phyloP scores from a whole-genome alignment of 2,888 invertebrate genomes.

The Pristionchus japonicus region DNA sequence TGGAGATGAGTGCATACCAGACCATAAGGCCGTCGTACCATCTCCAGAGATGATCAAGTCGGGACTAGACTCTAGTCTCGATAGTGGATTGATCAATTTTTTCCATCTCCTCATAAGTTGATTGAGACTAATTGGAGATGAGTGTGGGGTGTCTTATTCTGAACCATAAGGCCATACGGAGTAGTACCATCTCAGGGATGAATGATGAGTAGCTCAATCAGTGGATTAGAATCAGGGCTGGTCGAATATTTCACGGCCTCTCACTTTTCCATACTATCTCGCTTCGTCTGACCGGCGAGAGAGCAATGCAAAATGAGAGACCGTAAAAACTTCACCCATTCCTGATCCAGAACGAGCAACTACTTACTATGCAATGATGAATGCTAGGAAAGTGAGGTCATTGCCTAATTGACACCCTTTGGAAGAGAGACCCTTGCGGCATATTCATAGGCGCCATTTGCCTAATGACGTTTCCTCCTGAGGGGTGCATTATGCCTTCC shows the following conservation, averaged over 20 bases:
- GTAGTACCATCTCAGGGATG: not conserved
- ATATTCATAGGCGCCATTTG: conserved; percentile 24
- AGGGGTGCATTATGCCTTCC: not conserved
- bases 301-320: too few species aligned
- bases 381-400: not conserved
- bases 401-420: not conserved
- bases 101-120: not conserved
- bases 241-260: too few species aligned
- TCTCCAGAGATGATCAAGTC: too few species aligned
- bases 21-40: not conserved
- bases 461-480: conserved; percentile 15
- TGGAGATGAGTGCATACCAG: not conserved
- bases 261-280: too few species aligned
- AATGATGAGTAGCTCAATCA: not conserved
- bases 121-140: conserved; percentile 11
- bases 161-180: not conserved
- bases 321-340: too few species aligned
- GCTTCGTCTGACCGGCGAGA: too few species aligned
- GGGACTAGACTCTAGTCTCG: too few species aligned
- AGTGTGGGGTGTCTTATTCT: too few species aligned
- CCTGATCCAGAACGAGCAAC: too few species aligned
- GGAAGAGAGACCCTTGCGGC: not conserved
- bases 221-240: not conserved
- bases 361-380: too few species aligned
- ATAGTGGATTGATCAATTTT: too few species aligned